Base-by-base conservation (phyloP, 1,140 invertebrate genomes). In the Glossosoma conforme region DNA sequence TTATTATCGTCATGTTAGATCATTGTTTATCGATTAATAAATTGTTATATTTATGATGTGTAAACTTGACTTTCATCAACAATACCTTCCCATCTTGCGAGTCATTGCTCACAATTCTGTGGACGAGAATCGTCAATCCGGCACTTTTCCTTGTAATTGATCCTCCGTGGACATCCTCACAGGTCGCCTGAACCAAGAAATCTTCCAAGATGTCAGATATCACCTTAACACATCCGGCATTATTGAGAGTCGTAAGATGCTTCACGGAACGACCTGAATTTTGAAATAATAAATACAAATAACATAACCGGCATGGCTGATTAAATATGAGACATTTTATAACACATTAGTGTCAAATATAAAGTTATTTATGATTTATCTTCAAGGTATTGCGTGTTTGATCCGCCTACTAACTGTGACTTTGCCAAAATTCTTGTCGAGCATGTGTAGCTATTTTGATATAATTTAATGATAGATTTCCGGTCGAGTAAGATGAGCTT, bases 91-190 rank as follows among this genome's bases (percentile, higher is more conserved):
- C 65, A 37, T 66, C 67, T 51, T 77, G 75, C 47, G 71, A 69
- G 61, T 89, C 86, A 58, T 75, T 82, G 21, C 79, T 78, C 0
- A 88, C 77, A 13, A 90, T 78, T 59, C 77, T 80, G 46, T 87
- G 81, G 51, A 90, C 78, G 67, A 89, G 79, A 21, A 89, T 83
- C 3, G 85, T 81, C 2, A 87, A 71, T 17, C 88, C 89, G n/a
- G 86, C 87, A 37, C 85, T 85, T 49, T 84, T 74, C 48, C 87
- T 70, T 1, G 86, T 89, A 3, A 84, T 74, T 54, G 77, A 81
- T 64, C 24, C 67, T 61, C 67, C 67, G 65, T 51, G 48, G 13
- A 36, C 54, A 60, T 15, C 59, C 50, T 67, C 62, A 13, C 56
- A 62, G 55, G 71, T 66, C 2, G 70, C 56, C 21, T 72, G 63